A percentile compares a stretch with the other conserved stretches of the same genome.
These are phyloP conservation scores for Tipula lateralis DNA, from an alignment of 2,888 invertebrate species.

Conservation along the genomic window DNA sequence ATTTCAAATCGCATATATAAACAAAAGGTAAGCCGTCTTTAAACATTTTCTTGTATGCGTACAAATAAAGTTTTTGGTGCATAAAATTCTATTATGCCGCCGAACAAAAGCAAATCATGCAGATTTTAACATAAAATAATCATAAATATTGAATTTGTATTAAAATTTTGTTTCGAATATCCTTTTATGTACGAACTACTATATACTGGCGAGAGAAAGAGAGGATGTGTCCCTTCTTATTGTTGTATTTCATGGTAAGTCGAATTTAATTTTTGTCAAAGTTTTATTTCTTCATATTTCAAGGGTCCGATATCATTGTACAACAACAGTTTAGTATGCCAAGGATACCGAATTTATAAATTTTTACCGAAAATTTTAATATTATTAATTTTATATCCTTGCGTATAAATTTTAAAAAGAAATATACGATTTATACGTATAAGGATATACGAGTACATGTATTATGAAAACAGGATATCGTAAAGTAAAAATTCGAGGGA, in stretches of 20 bases:
- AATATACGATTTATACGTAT: background rate
- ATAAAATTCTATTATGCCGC: slow-evolving; percentile 11
- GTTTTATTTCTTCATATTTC: background rate
- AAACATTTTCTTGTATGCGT: background rate
- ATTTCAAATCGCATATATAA: background rate
- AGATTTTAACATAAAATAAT: slow-evolving; percentile 24
- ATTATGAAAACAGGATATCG: background rate
- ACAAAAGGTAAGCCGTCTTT: background rate
- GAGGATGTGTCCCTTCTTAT: background rate
- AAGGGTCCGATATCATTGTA: background rate
- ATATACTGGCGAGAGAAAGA: background rate
- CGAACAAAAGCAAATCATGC: background rate
- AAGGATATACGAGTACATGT: background rate
- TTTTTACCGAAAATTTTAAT: slow-evolving; percentile 7
- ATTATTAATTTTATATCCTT: background rate
- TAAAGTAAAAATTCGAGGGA: background rate
- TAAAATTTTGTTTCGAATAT: background rate
- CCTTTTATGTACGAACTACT: background rate
- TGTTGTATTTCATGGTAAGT: background rate
- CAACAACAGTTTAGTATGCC: background rate
- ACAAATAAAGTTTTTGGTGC: background rate
- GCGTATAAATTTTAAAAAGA: slow-evolving; percentile 13
- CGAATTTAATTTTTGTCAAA: slow-evolving; percentile 19
- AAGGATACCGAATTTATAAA: background rate
- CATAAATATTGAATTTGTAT: slow-evolving; percentile 24